Evolutionary conservation across 2,797 vertebrate genomes (phyloP).

Genomic region (Hephaestus fuliginosus): DNA sequence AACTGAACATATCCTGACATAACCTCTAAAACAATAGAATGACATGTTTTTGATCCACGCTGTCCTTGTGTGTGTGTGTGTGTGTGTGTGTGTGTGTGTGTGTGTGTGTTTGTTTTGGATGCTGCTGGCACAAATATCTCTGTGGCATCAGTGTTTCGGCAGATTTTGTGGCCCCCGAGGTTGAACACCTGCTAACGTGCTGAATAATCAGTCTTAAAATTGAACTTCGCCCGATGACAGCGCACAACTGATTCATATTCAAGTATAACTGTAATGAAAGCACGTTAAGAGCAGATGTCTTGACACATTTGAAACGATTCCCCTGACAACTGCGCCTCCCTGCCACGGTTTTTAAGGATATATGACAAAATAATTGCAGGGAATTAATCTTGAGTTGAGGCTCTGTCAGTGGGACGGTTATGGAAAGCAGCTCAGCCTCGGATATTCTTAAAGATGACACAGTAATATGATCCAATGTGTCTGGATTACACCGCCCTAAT

Average conservation of each 20-base stretch:
- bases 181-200: constrained; percentile 31
- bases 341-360: constrained; percentile 13
- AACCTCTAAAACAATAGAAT: not conserved
- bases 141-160: not conserved
- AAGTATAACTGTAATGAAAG: constrained; percentile 31
- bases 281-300: constrained; percentile 40
- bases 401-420: constrained; percentile 46
- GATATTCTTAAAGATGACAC: constrained; percentile 38
- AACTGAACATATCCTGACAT: not conserved
- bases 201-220: constrained; percentile 24
- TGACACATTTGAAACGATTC: constrained; percentile 32
- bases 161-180: not conserved
- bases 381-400: constrained; percentile 41
- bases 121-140: not conserved
- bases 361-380: constrained; percentile 58
- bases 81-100: not conserved
- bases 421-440: constrained; percentile 42
- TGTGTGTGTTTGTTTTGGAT: not conserved
- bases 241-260: constrained; percentile 45
- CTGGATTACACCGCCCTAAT: constrained; percentile 54
- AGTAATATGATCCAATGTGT: constrained; percentile 45
- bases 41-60: not conserved
- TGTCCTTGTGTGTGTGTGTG: not conserved
- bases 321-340: not conserved
- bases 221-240: constrained; percentile 37